phyloP scores from a whole-genome alignment of 2,113 vertebrate species.

The Myocastor coypus region DNA sequence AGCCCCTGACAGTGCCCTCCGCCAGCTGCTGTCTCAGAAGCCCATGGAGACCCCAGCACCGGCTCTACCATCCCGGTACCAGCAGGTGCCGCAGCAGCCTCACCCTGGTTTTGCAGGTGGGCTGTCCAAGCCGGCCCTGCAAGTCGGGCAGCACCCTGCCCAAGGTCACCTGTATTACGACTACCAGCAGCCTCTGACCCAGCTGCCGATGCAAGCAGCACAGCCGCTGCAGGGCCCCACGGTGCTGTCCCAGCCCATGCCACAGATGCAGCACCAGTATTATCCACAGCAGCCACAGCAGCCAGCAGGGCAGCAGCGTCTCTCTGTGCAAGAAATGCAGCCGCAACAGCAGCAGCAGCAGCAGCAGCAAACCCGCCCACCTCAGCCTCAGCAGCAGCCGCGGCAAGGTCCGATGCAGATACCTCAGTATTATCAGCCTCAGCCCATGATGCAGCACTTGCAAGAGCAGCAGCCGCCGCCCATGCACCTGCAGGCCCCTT shows the following conservation, averaged over 20 bases:
- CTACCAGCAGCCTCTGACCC: slow-evolving; percentile 88
- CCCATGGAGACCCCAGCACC: slow-evolving; percentile 84
- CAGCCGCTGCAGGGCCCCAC: slow-evolving; percentile 85
- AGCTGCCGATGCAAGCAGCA: slow-evolving; percentile 85
- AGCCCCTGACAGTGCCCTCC: slow-evolving; percentile 87
- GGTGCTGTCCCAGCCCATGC: slow-evolving; percentile 85
- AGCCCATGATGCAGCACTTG: slow-evolving; percentile 87
- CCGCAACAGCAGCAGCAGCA: slow-evolving; percentile 49
- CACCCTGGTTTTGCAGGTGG: slow-evolving; percentile 85
- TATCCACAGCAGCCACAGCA: slow-evolving; percentile 85
- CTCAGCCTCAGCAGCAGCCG: slow-evolving; percentile 83
- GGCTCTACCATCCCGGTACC: slow-evolving; percentile 84
- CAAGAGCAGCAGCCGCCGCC: slow-evolving; percentile 85
- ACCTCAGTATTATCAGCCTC: slow-evolving; percentile 89
- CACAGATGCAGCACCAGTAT: slow-evolving; percentile 87
- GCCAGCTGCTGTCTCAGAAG: slow-evolving; percentile 90
- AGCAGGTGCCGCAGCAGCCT: slow-evolving; percentile 86
- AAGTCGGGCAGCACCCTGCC: slow-evolving; percentile 85
- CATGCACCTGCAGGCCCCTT: slow-evolving; percentile 86
- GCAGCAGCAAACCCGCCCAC: slow-evolving; percentile 78
- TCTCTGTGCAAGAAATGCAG: slow-evolving; percentile 86
- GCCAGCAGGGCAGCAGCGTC: slow-evolving; percentile 85
- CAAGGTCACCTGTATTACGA: slow-evolving; percentile 88
- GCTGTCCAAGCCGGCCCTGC: slow-evolving; percentile 87
- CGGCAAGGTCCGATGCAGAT: slow-evolving; percentile 86